These are phyloP conservation scores for Caenorhabditis wallacei DNA, from an alignment of 2,888 invertebrate species.

Conservation along the genomic window DNA sequence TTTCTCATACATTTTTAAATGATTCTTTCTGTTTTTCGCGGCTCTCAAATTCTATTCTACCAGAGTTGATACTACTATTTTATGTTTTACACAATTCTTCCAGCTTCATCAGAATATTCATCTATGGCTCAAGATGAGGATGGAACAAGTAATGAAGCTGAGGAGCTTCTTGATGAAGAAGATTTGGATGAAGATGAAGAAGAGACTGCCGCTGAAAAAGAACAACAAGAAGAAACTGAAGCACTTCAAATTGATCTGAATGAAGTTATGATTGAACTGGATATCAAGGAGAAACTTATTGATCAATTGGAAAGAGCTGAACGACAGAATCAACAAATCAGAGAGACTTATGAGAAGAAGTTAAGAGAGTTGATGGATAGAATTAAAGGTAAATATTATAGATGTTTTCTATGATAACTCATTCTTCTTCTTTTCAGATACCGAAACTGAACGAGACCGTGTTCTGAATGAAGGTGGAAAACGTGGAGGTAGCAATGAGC, in stretches of 20 bases:
- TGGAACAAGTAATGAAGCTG: conserved; percentile 78
- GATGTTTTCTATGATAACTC: not conserved
- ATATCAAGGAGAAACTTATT: conserved; percentile 94
- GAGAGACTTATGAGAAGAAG: conserved; percentile 75
- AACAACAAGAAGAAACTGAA: conserved; percentile 40
- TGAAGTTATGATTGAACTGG: conserved; percentile 93
- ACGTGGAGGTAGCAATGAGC: conserved; percentile 64
- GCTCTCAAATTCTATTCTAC: not conserved
- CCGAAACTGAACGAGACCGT: conserved; percentile 77
- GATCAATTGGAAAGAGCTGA: conserved; percentile 95
- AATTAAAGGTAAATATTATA: conserved; percentile 37
- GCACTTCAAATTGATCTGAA: conserved; percentile 89
- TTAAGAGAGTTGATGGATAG: conserved; percentile 72
- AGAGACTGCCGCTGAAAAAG: conserved; percentile 86
- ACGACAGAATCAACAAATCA: conserved; percentile 88
- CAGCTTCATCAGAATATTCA: conserved; percentile 71
- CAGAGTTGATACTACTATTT: too few species aligned
- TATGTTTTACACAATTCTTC: conserved; percentile 2
- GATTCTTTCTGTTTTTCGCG: not conserved
- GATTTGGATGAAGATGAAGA: conserved; percentile 80
- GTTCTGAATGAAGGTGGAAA: conserved; percentile 67
- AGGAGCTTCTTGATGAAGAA: conserved; percentile 62
- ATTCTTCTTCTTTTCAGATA: conserved; percentile 68
- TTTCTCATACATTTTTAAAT: conserved; percentile 35
- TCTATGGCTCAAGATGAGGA: conserved; percentile 72